Evolutionary conservation across 1,140 invertebrate species (phyloP).

Genomic region (Asobara japonica): DNA sequence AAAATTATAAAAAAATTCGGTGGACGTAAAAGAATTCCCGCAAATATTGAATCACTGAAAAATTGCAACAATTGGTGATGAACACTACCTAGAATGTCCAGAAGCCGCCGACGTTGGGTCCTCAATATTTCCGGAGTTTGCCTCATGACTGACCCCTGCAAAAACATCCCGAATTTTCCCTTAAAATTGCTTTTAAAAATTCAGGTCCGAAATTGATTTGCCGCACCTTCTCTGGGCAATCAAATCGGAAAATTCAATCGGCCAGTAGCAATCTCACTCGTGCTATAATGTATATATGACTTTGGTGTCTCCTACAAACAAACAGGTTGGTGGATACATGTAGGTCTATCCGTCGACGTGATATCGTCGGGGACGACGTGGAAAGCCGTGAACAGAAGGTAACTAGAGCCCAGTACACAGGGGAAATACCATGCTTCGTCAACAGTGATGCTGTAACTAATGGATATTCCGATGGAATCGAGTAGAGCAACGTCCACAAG

Average conservation of each 20-base stretch:
- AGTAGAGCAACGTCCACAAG: slow-evolving; percentile 50
- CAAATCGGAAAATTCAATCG: slow-evolving; percentile 32
- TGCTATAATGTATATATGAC: not conserved
- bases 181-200: not conserved
- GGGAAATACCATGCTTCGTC: slow-evolving; percentile 68
- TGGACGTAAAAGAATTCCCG: too few relatives aligned
- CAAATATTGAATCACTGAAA: too few relatives aligned
- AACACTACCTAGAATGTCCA: too few relatives aligned
- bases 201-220: slow-evolving; percentile 19
- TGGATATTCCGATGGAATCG: slow-evolving; percentile 63
- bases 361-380: slow-evolving; percentile 31
- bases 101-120: too few relatives aligned
- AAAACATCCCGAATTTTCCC: too few relatives aligned
- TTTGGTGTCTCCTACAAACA: slow-evolving; percentile 13
- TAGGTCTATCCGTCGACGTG: slow-evolving; percentile 3
- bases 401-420: slow-evolving; percentile 59
- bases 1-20: too few relatives aligned
- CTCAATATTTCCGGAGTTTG: too few relatives aligned
- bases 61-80: too few relatives aligned
- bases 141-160: too few relatives aligned
- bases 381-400: slow-evolving; percentile 41
- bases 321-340: slow-evolving; percentile 20
- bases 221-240: slow-evolving; percentile 2
- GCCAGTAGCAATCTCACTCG: not conserved
- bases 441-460: slow-evolving; percentile 66